Percentiles rank a stretch among this genome's conserved stretches.
phyloP scores from a whole-genome alignment of 2,888 invertebrate genomes.

The Drosophila hawaiiensis region DNA sequence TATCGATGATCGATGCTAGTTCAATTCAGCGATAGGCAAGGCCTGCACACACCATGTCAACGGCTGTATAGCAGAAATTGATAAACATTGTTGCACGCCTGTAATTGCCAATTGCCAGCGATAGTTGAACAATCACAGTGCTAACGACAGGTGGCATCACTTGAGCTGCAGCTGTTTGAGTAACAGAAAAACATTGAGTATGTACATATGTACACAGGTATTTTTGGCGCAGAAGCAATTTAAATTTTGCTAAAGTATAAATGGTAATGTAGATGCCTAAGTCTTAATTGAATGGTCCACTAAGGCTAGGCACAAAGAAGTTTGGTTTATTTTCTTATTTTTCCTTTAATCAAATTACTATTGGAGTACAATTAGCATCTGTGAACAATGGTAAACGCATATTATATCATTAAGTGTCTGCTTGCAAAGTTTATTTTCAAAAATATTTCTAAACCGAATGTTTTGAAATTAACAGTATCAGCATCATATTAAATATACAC shows the following conservation, averaged over 20 bases:
- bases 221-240: neutral
- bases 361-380: conserved; percentile 63
- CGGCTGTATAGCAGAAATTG: neutral
- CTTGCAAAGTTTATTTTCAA: neutral
- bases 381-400: neutral
- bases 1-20: conserved; percentile 4
- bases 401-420: conserved; percentile 7
- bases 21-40: neutral
- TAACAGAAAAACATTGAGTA: neutral
- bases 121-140: neutral
- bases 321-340: neutral
- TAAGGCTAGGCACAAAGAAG: neutral
- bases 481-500: neutral
- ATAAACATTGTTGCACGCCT: neutral
- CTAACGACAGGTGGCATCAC: neutral
- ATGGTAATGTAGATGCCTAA: neutral
- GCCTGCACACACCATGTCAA: neutral
- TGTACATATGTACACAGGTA: neutral
- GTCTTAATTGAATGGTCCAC: neutral
- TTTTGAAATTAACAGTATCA: neutral
- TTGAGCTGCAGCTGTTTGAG: neutral
- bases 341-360: neutral
- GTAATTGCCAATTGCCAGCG: neutral
- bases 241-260: neutral
- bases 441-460: neutral